Conservation (phyloP, 2,113 vertebrate genomes). For the Oncorhynchus tshawytscha region DNA sequence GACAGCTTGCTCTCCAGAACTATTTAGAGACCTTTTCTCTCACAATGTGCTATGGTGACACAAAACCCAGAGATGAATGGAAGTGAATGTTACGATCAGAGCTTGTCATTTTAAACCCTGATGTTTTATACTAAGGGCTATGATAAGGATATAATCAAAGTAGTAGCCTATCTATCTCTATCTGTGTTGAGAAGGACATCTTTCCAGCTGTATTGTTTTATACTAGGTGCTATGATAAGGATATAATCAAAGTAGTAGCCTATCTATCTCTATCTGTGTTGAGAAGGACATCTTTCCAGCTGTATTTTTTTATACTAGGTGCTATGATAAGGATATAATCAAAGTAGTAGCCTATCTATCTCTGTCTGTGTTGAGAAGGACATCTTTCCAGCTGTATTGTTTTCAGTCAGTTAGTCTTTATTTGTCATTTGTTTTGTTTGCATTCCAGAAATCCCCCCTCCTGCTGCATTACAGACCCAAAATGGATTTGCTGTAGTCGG, state of each 20-base stretch:
- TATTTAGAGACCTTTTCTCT: no score
- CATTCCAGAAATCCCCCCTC: conserved; percentile 93
- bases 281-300: conserved; percentile 6
- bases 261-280: background rate
- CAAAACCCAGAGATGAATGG: no score
- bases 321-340: no score
- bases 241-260: no score
- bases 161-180: background rate
- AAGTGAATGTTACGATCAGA: no score
- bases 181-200: background rate
- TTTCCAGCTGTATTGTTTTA: conserved; percentile 15
- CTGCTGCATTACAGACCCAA: conserved; percentile 99
- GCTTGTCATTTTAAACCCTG: no score
- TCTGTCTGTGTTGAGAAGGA: conserved; percentile 10
- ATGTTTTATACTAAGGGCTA: no score
- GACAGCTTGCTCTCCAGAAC: no score
- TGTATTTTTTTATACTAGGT: conserved; percentile 2
- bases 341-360: background rate
- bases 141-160: no score
- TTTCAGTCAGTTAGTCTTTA: conserved; percentile 23
- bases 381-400: conserved; percentile 4
- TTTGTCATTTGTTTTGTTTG: conserved; percentile 31
- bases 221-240: no score
- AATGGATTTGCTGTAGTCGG: conserved; percentile 98
- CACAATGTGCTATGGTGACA: no score